Evolutionary conservation across 2,113 vertebrate genomes (phyloP), one percentile per base, ranked within the genome.

Genomic region (Centropristis striata): DNA sequence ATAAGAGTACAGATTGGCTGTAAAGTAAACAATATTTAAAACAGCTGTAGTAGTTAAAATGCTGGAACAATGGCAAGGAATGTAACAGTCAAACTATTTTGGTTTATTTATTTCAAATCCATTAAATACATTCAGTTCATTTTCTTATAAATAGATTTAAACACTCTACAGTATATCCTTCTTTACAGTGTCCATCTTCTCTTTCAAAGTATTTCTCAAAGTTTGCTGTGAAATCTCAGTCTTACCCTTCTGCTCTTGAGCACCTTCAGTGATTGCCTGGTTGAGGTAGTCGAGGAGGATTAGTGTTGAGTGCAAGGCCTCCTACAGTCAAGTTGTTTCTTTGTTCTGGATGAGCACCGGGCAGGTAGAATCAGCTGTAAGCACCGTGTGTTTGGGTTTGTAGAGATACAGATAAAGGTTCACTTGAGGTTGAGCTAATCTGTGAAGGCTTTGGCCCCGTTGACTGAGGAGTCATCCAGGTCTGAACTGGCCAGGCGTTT

Each of bases 401-500:
- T 13, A 6, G 5, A 42, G 54, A 71, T 14, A 63, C 11, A 23
- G 51, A 60, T 36, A 32, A 51, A 61, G 59, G 75, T 65, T 72
- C 53, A 36, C 42, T 69, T 44, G 25, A 27, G 64, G 74, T 61
- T 21, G 59, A 66, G 58, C 69, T 87, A 80, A 72, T 88, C 85
- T 42, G 64, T 7, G 23, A 70, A 21, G 2, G 42, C 57, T 53
- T 63, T 75, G 77, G 57, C 61, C 41, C 80, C 27, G 5, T 83
- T 67, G 66, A 75, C 25, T 13, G 25, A 15, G 8, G 80, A 84
- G 58, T 75, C 51, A 6, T 84, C 87, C 49, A 91, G 27, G 51
- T 92, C 88, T 23, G 85, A 87, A 32, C 23, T 84, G 81, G 71
- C 80, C 42, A 88, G 67, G 25, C 23, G 71, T 68, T 86, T 92